phyloP scores from a whole-genome alignment of 2,888 invertebrate species.

The Papilio protenor region DNA sequence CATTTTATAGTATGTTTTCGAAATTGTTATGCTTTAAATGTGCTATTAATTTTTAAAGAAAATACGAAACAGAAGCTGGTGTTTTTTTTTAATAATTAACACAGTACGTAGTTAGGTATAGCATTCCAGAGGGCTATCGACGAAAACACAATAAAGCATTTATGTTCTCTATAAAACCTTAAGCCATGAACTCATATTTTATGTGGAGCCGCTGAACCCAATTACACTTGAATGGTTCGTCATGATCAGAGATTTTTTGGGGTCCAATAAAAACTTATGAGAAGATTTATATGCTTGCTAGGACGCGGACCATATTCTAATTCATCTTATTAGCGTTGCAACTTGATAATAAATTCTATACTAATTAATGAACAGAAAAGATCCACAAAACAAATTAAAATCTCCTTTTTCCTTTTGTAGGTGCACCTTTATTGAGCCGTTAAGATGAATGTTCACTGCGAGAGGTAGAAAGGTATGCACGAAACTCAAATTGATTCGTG shows the following conservation, averaged over 20 bases:
- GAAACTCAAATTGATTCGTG: not conserved
- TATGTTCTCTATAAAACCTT: constrained; percentile 80
- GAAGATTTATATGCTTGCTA: constrained; percentile 74
- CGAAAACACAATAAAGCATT: constrained; percentile 80
- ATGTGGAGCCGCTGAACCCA: constrained; percentile 78
- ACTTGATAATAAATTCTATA: constrained; percentile 66
- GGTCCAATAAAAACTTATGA: constrained; percentile 72
- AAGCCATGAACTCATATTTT: constrained; percentile 78
- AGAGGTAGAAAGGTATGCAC: constrained; percentile 3
- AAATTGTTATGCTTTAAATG: not conserved
- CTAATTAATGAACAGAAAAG: constrained; percentile 55
- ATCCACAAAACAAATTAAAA: constrained; percentile 44
- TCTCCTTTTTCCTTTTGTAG: constrained; percentile 31
- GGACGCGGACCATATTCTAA: constrained; percentile 66
- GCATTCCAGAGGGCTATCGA: constrained; percentile 62
- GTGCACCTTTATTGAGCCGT: constrained; percentile 35
- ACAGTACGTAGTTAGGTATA: constrained; percentile 48
- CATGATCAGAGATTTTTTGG: constrained; percentile 79
- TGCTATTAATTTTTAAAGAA: too few relatives aligned
- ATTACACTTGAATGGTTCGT: constrained; percentile 81
- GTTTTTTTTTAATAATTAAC: constrained; percentile 19
- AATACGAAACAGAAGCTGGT: constrained; percentile 41
- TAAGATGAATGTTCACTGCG: constrained; percentile 42
- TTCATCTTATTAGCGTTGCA: constrained; percentile 67
- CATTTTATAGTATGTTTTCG: not conserved